A percentile compares a stretch with the other conserved stretches of the same genome.
phyloP scores from a whole-genome alignment of 2,888 invertebrate species.

The Branchipolynoe longqiensis region DNA sequence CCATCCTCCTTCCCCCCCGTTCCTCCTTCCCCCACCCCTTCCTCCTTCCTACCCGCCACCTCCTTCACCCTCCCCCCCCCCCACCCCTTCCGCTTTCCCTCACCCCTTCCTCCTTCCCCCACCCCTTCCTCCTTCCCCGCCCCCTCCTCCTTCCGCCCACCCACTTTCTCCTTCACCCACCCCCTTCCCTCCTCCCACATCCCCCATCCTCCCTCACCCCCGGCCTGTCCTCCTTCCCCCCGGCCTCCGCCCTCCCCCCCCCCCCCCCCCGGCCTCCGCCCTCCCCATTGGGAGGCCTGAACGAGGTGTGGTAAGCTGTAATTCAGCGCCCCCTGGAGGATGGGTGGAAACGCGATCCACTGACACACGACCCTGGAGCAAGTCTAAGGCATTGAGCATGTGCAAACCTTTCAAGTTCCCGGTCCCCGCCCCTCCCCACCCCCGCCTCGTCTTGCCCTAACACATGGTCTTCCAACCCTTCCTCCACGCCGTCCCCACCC shows the following conservation, averaged over 20 bases:
- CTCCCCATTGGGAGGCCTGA: too few species aligned
- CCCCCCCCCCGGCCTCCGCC: too few species aligned
- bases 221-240: neutral
- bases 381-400: neutral
- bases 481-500: too few species aligned
- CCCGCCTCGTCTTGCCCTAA: too few species aligned
- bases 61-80: neutral
- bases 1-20: neutral
- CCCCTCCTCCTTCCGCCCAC: neutral
- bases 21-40: neutral
- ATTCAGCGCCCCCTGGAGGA: too few species aligned
- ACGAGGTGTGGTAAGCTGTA: too few species aligned
- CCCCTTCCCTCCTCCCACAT: neutral
- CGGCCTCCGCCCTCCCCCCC: too few species aligned
- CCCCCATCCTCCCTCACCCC: neutral
- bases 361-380: neutral
- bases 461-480: too few species aligned
- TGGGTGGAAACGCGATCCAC: neutral
- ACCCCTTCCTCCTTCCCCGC: neutral
- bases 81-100: neutral
- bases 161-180: neutral
- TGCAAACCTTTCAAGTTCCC: neutral
- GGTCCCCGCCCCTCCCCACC: neutral
- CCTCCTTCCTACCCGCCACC: neutral
- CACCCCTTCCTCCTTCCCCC: neutral